A percentile compares a stretch with the other conserved stretches of the same genome.
Evolutionary conservation across 2,888 invertebrate genomes (phyloP).

Genomic region (Trileptium ribeirensis): DNA sequence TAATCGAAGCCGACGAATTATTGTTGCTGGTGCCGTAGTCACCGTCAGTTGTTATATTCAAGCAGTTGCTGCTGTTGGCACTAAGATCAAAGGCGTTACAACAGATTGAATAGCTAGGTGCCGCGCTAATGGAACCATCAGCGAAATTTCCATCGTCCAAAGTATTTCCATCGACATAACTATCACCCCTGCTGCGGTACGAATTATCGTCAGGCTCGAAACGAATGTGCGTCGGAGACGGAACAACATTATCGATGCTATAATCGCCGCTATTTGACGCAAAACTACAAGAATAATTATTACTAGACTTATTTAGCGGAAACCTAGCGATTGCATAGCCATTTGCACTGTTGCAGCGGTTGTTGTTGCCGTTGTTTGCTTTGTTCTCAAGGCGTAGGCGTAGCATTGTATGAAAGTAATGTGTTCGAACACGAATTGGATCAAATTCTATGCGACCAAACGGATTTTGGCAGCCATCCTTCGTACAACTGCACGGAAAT

Average conservation of each 20-base stretch:
- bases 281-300: background rate
- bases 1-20: too few relatives aligned
- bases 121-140: too few relatives aligned
- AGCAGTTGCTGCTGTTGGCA: too few relatives aligned
- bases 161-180: too few relatives aligned
- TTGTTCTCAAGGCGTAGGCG: constrained; percentile 58
- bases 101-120: too few relatives aligned
- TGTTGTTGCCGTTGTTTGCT: background rate
- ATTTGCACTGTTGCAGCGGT: background rate
- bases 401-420: constrained; percentile 94
- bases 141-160: too few relatives aligned
- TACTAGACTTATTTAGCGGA: background rate
- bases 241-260: background rate
- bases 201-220: constrained; percentile 17
- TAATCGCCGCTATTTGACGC: background rate
- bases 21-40: too few relatives aligned
- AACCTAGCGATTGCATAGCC: background rate
- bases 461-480: constrained; percentile 84
- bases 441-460: constrained; percentile 92
- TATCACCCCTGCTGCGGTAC: too few relatives aligned
- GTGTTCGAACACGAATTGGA: constrained; percentile 85
- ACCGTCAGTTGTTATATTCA: too few relatives aligned
- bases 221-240: constrained; percentile 14
- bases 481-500: constrained; percentile 89
- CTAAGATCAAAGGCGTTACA: too few relatives aligned